Conservation (phyloP, 1,140 invertebrate genomes). For the Pomacea maculata region DNA sequence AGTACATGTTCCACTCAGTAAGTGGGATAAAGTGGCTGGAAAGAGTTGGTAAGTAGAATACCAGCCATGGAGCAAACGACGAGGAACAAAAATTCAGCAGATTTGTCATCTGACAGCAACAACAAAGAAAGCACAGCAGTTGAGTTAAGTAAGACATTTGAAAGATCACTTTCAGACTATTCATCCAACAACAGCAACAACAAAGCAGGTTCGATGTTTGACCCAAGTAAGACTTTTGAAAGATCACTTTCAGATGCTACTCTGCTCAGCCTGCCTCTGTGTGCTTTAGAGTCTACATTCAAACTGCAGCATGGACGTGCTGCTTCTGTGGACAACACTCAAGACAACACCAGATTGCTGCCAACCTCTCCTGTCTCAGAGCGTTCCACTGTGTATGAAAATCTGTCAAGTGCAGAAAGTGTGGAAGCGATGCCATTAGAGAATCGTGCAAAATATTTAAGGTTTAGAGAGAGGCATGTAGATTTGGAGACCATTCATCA, state of each 20-base stretch:
- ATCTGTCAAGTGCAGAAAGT: slow-evolving; percentile 43
- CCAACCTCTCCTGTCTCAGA: slow-evolving; percentile 41
- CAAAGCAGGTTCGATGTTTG: slow-evolving; percentile 26
- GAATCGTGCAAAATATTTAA: slow-evolving; percentile 20
- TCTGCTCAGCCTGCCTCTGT: background rate
- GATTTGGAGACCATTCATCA: slow-evolving; percentile 43
- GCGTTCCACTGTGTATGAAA: slow-evolving; percentile 43
- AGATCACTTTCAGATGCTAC: slow-evolving; percentile 44
- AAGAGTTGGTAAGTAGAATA: too few relatives aligned
- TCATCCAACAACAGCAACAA: background rate
- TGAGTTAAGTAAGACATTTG: slow-evolving; percentile 39
- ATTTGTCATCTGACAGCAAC: too few relatives aligned
- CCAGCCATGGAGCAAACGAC: too few relatives aligned
- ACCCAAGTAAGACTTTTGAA: slow-evolving; percentile 39
- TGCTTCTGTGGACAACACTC: slow-evolving; percentile 31
- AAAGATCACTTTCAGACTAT: slow-evolving; percentile 45
- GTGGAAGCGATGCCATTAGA: slow-evolving; percentile 19
- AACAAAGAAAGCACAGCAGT: slow-evolving; percentile 14
- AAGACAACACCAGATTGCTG: slow-evolving; percentile 12
- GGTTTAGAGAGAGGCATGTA: slow-evolving; percentile 17
- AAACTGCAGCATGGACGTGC: slow-evolving; percentile 19
- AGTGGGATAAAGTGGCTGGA: too few relatives aligned
- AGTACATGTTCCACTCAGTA: too few relatives aligned
- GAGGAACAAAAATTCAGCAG: too few relatives aligned
- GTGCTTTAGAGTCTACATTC: slow-evolving; percentile 20